Conservation (phyloP, 1,140 invertebrate species). For the Trachymyrmex septentrionalis region DNA sequence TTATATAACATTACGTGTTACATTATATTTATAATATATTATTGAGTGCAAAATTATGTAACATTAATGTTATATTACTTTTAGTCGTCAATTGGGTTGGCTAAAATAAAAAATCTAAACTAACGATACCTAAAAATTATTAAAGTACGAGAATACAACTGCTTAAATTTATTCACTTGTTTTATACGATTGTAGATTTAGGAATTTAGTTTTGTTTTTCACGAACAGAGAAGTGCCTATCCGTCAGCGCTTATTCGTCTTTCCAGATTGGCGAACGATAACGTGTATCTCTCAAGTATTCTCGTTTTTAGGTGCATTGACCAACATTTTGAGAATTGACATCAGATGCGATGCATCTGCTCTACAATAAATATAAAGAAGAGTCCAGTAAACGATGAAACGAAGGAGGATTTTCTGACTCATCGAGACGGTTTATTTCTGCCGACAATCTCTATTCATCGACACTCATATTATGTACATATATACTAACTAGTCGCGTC, state of each 20-base stretch:
- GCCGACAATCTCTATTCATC: background rate
- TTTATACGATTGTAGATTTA: background rate
- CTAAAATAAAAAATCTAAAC: no score
- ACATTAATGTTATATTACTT: no score
- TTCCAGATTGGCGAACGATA: background rate
- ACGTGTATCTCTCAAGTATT: background rate
- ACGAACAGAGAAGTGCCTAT: background rate
- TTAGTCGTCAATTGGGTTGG: no score
- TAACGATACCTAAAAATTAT: background rate
- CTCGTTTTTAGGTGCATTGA: constrained; percentile 4
- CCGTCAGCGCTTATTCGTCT: background rate
- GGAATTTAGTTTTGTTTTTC: background rate
- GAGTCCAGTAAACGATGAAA: background rate
- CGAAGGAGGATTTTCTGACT: constrained; percentile 15
- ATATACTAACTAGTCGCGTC: background rate
- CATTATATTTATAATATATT: no score
- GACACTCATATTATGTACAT: background rate
- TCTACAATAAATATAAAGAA: constrained; percentile 39
- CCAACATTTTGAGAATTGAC: background rate
- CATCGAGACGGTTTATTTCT: constrained; percentile 34
- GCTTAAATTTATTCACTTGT: background rate
- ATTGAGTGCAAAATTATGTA: no score
- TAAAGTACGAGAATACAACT: background rate
- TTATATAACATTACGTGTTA: no score
- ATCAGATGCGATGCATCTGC: constrained; percentile 1